Conservation (phyloP, 1,140 invertebrate genomes). For the Orchesella cincta region DNA sequence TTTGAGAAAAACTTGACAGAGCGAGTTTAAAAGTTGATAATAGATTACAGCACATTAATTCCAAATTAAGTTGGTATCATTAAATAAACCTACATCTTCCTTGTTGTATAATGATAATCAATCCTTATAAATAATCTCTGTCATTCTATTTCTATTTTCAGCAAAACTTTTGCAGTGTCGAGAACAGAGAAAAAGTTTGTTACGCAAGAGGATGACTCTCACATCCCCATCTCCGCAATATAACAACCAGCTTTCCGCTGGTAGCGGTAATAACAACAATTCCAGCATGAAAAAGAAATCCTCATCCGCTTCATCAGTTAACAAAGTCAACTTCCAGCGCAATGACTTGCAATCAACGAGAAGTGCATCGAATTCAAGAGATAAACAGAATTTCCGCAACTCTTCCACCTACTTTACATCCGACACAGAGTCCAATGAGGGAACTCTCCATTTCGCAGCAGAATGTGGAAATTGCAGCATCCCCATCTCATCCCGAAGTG, state of each 20-base stretch:
- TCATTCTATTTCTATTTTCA: not conserved
- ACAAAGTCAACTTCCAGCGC: slow-evolving; percentile 12
- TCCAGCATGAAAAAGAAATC: not conserved
- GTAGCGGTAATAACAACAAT: not conserved
- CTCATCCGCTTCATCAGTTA: slow-evolving; percentile 1
- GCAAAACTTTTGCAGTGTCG: slow-evolving; percentile 17
- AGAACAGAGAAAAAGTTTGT: not conserved
- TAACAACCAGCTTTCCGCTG: not conserved
- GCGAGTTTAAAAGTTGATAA: too few relatives aligned
- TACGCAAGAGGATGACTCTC: not conserved
- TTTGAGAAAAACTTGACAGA: too few relatives aligned
- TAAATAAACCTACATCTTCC: too few relatives aligned
- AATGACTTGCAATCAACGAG: slow-evolving; percentile 18
- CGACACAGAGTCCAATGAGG: slow-evolving; percentile 22
- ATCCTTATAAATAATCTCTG: too few relatives aligned
- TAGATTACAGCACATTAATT: too few relatives aligned
- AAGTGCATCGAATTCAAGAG: slow-evolving; percentile 7
- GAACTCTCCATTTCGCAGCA: not conserved
- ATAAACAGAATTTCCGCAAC: not conserved
- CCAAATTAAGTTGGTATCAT: too few relatives aligned
- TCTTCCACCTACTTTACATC: not conserved
- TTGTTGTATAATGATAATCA: too few relatives aligned
- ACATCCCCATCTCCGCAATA: too few relatives aligned
- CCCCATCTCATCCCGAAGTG: slow-evolving; percentile 21
- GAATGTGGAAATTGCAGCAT: not conserved